These are phyloP conservation scores for Callorhinus ursinus DNA, from an alignment of 2,113 vertebrate genomes.

Conservation along the genomic window DNA sequence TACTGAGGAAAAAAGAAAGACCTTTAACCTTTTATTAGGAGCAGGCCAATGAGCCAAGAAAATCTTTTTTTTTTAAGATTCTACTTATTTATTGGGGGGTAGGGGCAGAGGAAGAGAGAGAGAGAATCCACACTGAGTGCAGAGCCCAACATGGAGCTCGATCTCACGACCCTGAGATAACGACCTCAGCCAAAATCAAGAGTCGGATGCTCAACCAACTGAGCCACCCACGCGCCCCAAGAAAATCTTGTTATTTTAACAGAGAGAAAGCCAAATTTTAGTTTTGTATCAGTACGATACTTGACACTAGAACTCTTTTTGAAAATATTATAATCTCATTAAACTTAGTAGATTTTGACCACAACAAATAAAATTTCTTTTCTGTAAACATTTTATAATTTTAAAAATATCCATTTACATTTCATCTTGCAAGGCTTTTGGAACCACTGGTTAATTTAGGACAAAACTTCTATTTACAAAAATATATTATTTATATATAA, in stretches of 20 bases:
- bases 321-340: neutral
- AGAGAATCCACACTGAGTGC: no score
- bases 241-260: neutral
- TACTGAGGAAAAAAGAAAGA: neutral
- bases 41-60: neutral
- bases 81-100: no score
- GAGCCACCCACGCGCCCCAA: neutral
- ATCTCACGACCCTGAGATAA: no score
- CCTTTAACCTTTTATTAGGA: neutral
- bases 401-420: neutral
- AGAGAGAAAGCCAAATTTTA: neutral
- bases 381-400: neutral
- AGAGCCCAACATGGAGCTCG: no score
- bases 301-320: neutral
- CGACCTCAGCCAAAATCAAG: no score
- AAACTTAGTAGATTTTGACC: neutral
- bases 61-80: neutral
- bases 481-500: no score
- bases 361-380: neutral
- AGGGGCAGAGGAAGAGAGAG: no score
- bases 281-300: neutral
- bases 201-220: no score
- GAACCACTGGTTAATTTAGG: neutral
- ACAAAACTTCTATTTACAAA: neutral
- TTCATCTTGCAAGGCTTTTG: neutral